These are phyloP conservation scores for Protodeltote pygarga DNA, from an alignment of 2,888 invertebrate genomes.

Conservation along the genomic window DNA sequence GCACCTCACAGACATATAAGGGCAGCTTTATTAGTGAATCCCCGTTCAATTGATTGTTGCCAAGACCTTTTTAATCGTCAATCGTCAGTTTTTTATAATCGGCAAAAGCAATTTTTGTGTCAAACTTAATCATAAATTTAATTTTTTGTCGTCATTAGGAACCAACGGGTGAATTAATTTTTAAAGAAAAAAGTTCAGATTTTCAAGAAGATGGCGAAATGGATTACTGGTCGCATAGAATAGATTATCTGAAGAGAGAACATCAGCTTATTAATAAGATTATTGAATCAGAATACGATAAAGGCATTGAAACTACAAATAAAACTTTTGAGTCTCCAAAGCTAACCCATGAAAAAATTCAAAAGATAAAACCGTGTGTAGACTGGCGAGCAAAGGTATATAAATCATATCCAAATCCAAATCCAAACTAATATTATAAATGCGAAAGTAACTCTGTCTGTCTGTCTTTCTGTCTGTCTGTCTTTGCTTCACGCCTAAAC, in stretches of 20 bases:
- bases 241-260: constrained; percentile 75
- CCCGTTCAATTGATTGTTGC: neutral
- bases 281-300: constrained; percentile 75
- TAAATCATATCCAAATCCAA: no score
- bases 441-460: no score
- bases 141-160: constrained; percentile 52
- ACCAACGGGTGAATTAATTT: constrained; percentile 53
- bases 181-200: constrained; percentile 55
- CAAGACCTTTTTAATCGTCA: neutral
- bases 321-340: constrained; percentile 61
- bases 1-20: no score
- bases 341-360: constrained; percentile 64
- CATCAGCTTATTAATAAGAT: constrained; percentile 78
- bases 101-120: no score
- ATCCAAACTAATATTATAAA: no score
- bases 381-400: constrained; percentile 74
- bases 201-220: constrained; percentile 56
- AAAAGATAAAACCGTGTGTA: constrained; percentile 75
- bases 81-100: neutral
- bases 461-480: neutral
- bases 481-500: no score
- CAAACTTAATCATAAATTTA: neutral
- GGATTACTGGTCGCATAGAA: constrained; percentile 76
- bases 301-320: constrained; percentile 67
- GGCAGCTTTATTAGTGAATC: no score